Evolutionary conservation across 2,888 invertebrate genomes (phyloP).

Genomic region (Lepidonotus clava): DNA sequence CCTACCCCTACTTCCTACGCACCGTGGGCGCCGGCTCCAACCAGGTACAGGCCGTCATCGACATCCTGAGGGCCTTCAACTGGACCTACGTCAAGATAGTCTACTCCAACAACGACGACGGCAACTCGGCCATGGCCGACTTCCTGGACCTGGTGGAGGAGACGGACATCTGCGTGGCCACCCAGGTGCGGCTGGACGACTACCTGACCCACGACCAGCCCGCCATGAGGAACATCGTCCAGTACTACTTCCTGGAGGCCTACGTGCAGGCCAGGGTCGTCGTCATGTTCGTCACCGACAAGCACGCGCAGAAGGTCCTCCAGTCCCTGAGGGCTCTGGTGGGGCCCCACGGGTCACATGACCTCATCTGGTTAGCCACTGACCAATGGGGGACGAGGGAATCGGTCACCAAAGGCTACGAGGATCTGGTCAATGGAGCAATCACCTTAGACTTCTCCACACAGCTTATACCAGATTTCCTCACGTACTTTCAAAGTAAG

Average conservation of each 20-base stretch:
- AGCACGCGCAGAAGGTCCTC: slow-evolving; percentile 32
- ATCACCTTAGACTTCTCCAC: slow-evolving; percentile 55
- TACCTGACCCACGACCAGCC: slow-evolving; percentile 34
- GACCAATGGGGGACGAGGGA: slow-evolving; percentile 53
- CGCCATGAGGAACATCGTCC: slow-evolving; percentile 48
- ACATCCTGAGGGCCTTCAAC: slow-evolving; percentile 68
- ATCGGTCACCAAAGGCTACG: slow-evolving; percentile 44
- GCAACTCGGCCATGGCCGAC: slow-evolving; percentile 70
- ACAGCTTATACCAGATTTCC: slow-evolving; percentile 22
- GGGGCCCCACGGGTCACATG: slow-evolving; percentile 16
- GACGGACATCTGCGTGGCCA: slow-evolving; percentile 71
- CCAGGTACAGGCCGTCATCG: slow-evolving; percentile 72
- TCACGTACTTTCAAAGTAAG: slow-evolving; percentile 46
- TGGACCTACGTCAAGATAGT: slow-evolving; percentile 74
- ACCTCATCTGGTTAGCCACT: slow-evolving; percentile 52
- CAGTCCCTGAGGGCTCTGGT: slow-evolving; percentile 26
- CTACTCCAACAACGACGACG: slow-evolving; percentile 74
- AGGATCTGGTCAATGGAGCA: slow-evolving; percentile 46
- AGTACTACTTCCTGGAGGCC: slow-evolving; percentile 53
- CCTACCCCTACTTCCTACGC: slow-evolving; percentile 74
- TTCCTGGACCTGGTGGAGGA: slow-evolving; percentile 67
- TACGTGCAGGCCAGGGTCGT: slow-evolving; percentile 38
- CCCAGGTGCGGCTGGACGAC: slow-evolving; percentile 48
- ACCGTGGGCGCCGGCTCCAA: slow-evolving; percentile 75
- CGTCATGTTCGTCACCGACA: slow-evolving; percentile 53